phyloP scores from a whole-genome alignment of 2,888 invertebrate genomes.

The Drosophila cognata region DNA sequence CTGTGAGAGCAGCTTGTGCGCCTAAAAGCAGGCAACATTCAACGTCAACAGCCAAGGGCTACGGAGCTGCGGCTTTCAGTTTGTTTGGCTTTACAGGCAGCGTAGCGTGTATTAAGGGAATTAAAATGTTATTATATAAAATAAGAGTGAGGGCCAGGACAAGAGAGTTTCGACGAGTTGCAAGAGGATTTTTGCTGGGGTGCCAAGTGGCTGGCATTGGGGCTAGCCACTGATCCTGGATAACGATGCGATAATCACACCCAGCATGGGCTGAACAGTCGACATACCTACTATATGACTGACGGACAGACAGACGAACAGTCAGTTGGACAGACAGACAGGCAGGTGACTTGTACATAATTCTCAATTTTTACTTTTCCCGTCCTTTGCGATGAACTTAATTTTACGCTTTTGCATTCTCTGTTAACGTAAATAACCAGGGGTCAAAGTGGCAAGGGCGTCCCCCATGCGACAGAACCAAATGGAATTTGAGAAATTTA shows the following conservation, averaged over 20 bases:
- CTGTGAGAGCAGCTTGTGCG: constrained; percentile 41
- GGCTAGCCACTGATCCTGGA: constrained; percentile 73
- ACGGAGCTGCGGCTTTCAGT: constrained; percentile 51
- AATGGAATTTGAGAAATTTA: constrained; percentile 38
- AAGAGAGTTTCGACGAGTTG: constrained; percentile 1
- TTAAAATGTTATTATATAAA: constrained; percentile 78
- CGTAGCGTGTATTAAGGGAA: constrained; percentile 80
- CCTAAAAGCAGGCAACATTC: constrained; percentile 50
- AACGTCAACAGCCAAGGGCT: constrained; percentile 48
- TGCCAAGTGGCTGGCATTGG: constrained; percentile 43
- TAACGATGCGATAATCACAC: constrained; percentile 79
- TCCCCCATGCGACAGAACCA: constrained; percentile 9
- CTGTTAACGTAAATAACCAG: constrained; percentile 42
- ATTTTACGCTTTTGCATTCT: constrained; percentile 75
- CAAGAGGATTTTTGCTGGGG: constrained; percentile 25
- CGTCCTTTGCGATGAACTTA: constrained; percentile 60
- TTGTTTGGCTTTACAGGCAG: constrained; percentile 73
- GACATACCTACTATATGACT: constrained; percentile 52
- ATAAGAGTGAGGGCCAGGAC: constrained; percentile 39
- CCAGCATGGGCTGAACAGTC: constrained; percentile 39
- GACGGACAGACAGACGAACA: constrained; percentile 23
- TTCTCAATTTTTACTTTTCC: constrained; percentile 60
- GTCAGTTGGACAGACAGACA: constrained; percentile 17
- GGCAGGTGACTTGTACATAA: constrained; percentile 62
- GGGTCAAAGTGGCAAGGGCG: constrained; percentile 5